These are phyloP conservation scores for Neopelma chrysocephalum DNA, from an alignment of 2,797 vertebrate genomes.

Conservation along the genomic window DNA sequence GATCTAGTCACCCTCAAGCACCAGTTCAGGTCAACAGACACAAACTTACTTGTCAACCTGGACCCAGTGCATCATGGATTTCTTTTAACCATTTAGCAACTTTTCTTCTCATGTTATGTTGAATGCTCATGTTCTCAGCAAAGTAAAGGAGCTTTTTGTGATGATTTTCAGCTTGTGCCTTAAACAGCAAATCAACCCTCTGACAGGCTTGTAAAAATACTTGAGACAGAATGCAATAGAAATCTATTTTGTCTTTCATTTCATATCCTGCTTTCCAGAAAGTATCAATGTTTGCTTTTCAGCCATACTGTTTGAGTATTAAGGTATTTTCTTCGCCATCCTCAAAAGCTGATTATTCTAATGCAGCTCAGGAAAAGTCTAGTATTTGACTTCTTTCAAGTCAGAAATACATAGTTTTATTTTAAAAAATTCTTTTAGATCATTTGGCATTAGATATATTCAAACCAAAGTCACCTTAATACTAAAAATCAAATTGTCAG, in stretches of 20 bases:
- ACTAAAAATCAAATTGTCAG: conserved; percentile 71
- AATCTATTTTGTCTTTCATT: conserved; percentile 26
- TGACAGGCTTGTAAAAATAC: conserved; percentile 4
- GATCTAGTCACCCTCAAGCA: neutral
- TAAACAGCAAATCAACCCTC: neutral
- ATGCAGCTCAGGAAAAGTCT: conserved; percentile 47
- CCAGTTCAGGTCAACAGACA: neutral
- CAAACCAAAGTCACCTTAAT: conserved; percentile 77
- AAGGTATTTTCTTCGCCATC: conserved; percentile 38
- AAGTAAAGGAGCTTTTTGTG: neutral
- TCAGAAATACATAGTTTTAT: conserved; percentile 19
- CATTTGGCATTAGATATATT: conserved; percentile 52
- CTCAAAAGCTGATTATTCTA: conserved; percentile 65
- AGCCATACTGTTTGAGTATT: conserved; percentile 7
- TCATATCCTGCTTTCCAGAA: conserved; percentile 4
- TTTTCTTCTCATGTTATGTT: neutral
- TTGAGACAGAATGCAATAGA: neutral
- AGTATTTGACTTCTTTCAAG: conserved; percentile 34
- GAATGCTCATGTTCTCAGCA: neutral
- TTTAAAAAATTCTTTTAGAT: neutral
- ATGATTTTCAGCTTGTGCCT: neutral
- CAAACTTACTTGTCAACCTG: neutral
- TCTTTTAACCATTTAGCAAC: neutral
- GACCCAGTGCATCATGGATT: neutral
- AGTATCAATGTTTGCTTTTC: conserved; percentile 52